Evolutionary conservation across 2,888 invertebrate genomes (phyloP), one percentile per base, ranked within the genome.

Genomic region (Ennomos erosarius): DNA sequence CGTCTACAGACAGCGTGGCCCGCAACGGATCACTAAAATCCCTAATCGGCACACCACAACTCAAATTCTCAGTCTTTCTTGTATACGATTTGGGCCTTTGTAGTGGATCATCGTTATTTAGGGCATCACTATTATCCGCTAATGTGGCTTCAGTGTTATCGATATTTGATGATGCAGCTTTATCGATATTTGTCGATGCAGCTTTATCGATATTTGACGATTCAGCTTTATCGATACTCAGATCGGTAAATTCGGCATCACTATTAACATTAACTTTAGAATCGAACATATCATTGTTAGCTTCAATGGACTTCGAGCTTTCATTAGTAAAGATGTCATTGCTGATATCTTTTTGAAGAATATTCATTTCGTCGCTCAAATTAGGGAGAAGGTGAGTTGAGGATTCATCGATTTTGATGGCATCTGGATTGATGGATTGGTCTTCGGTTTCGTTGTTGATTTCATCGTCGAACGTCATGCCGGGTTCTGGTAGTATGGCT

Each of bases 1-100:
- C 92, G 8, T 90, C 90, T 35, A 81, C 87, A 10, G 75, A 88
- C 64, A 83, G 86, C 84, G 88, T 87, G 0, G 94, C 87, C 0
- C 93, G 95, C 46, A 98, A 86, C 0, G 98, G 98, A 90, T 98
- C 98, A 61, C 97, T 97, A 68, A 95, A 95, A 82, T 97, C 97
- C 49, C 95, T 93, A 4, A 96, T 94, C 0, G 95, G 90, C 0
- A 93, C 91, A 1, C 92, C 91, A 59, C 88, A 91, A 60, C 90
- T 90, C 1, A 87, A 64, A 10, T 84, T 89, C 57, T 89, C 90
- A 0, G 82, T 70, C 62, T 88, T 90, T 11, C 86, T 79, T n/a
- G 67, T 63, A 49, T 75, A 84, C 5, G 74, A 64, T 56, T 83
- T 87, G 0, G 78, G 56, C 55, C 71, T 83, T 59, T 76, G 81